Base-by-base conservation (phyloP, 1,140 invertebrate species). In the Bicyclus anynana region DNA sequence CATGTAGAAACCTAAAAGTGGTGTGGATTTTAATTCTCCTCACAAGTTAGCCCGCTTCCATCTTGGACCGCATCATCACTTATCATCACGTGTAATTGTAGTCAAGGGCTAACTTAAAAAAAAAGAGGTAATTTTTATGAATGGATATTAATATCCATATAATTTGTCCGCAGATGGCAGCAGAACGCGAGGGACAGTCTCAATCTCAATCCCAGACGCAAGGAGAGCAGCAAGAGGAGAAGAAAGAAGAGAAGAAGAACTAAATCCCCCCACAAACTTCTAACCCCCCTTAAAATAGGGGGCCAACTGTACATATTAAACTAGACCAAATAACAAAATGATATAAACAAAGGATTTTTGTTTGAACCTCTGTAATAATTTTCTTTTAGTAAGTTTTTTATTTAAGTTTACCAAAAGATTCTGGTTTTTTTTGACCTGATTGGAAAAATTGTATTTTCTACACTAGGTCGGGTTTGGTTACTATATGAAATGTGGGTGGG, bases 171-270 rank as follows among this genome's bases (percentile, higher is more conserved):
- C 53, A 84, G 81, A 84, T 84, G 81, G 81, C 81, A 13, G 81
- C 81, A 0, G 79, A 84, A 49, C 74, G 81, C 5, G 81, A 84
- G 33, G 74, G 73, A 2, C 68, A 72, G 13, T 46, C 50, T 9
- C 65, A 71, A 21, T 61, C 69, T 23, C 59, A 69, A 17, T 49
- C 65, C 56, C 61, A 63, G 37, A 42, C 54, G 23, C 62, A 69
- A 35, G 59, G 55, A 10, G 68, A 76, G 26, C 63, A n/a, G n/a
- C n/a, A 80, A 55, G 77, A 89, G 29, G 87, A 90, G 54, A 90
- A 90, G 72, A 87, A 91, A 61, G 89, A 90, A 52, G 86, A 90
- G 67, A 90, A 90, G 66, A 82, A 82, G 65, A 84, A 84, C 48
- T 82, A 77, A 67, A 60, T n/a, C n/a, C n/a, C n/a, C 14, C 16